A percentile compares a stretch with the other conserved stretches of the same genome.
Evolutionary conservation across 1,140 invertebrate genomes (phyloP).

Genomic region (Orchestia grillus): DNA sequence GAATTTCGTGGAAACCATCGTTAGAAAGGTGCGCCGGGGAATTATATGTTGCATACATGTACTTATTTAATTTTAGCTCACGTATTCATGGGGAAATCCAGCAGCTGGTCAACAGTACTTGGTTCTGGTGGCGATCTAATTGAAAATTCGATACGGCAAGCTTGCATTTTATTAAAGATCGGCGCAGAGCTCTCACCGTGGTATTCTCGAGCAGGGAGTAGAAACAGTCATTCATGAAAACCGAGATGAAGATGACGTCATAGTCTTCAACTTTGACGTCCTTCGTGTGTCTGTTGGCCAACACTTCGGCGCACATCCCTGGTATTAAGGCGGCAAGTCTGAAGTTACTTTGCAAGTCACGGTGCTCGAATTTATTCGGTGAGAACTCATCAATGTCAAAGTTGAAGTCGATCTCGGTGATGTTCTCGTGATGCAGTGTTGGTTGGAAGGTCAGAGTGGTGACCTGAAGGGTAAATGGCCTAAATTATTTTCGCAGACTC

Average conservation of each 20-base stretch:
- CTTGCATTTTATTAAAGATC: no score
- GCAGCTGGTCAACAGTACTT: no score
- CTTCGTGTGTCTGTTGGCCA: background rate
- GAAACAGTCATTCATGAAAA: slow-evolving; percentile 37
- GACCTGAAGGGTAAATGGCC: background rate
- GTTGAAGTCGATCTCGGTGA: background rate
- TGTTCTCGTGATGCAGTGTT: background rate
- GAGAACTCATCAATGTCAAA: background rate
- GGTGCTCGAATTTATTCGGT: background rate
- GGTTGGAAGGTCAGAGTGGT: background rate
- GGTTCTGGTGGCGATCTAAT: no score
- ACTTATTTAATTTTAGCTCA: no score
- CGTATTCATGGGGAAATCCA: no score
- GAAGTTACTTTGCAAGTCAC: background rate
- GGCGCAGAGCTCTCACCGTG: background rate
- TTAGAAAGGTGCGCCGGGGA: no score
- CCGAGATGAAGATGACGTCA: background rate
- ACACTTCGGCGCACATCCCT: background rate
- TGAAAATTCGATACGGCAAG: no score
- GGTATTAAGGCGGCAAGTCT: background rate
- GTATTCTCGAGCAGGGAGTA: background rate
- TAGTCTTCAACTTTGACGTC: background rate
- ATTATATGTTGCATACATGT: no score
- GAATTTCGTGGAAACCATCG: no score
- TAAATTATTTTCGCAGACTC: no score